Evolutionary conservation across 2,797 vertebrate species (phyloP).

Genomic region (Catharus ustulatus): DNA sequence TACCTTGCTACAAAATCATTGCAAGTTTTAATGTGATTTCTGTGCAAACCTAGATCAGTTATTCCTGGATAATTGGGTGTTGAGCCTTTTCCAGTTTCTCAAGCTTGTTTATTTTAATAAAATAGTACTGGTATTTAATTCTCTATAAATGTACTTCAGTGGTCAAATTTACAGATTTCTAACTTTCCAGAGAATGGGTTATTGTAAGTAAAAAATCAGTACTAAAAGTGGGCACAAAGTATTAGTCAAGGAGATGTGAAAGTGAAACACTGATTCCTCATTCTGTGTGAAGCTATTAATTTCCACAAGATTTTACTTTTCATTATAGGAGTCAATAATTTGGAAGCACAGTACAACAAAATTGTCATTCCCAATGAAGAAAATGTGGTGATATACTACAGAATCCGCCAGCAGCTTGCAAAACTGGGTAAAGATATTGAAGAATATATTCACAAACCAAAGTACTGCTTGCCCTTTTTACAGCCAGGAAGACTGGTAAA

Average conservation of each 20-base stretch:
- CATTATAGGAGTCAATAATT: slow-evolving; percentile 86
- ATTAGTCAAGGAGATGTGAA: not conserved
- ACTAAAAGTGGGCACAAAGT: not conserved
- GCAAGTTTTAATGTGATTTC: not conserved
- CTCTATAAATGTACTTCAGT: not conserved
- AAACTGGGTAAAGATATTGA: slow-evolving; percentile 94
- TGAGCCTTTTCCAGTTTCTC: not conserved
- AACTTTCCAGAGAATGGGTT: not conserved
- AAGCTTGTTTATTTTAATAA: not conserved
- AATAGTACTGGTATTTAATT: not conserved
- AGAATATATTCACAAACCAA: slow-evolving; percentile 94
- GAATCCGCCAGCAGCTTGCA: slow-evolving; percentile 94
- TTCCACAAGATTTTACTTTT: not conserved
- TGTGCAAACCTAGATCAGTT: not conserved
- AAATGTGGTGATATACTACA: slow-evolving; percentile 92
- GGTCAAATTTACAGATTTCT: not conserved
- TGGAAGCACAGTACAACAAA: slow-evolving; percentile 90
- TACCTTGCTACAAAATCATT: not conserved
- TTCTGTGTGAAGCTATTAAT: not conserved
- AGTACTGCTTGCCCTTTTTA: slow-evolving; percentile 94
- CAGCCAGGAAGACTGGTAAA: slow-evolving; percentile 95
- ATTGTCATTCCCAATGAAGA: slow-evolving; percentile 96
- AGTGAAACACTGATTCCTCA: not conserved
- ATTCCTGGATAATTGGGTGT: not conserved
- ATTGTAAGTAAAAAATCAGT: not conserved